These are phyloP conservation scores for Drosophila anomalata DNA, from an alignment of 2,888 invertebrate species.

Conservation along the genomic window DNA sequence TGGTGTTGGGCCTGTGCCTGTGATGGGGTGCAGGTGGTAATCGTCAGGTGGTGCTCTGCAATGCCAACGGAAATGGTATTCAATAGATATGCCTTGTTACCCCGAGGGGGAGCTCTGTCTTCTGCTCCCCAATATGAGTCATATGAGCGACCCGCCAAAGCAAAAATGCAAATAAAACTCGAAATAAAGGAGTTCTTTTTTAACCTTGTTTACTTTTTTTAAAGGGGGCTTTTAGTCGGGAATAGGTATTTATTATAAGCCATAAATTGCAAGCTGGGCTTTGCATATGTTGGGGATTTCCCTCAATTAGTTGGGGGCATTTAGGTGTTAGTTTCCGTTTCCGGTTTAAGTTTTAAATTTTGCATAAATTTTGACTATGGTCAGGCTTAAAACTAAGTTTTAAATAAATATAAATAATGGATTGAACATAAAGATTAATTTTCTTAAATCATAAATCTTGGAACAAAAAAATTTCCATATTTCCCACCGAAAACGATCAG, in stretches of 20 bases:
- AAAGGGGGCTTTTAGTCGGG: neutral
- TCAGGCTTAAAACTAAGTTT: too few relatives aligned
- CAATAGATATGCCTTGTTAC: slow-evolving; percentile 71
- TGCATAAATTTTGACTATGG: too few relatives aligned
- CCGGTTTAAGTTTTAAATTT: neutral
- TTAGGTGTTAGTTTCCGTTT: neutral
- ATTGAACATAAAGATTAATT: neutral
- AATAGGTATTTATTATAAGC: neutral
- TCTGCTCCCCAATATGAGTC: slow-evolving; percentile 29
- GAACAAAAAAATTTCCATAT: too few relatives aligned
- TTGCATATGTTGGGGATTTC: neutral
- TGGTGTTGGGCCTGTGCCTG: slow-evolving; percentile 7
- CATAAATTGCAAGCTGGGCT: neutral
- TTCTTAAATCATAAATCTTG: neutral
- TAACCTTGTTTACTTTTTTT: neutral
- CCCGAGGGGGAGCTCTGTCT: slow-evolving; percentile 11
- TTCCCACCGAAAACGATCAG: too few relatives aligned
- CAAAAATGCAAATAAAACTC: neutral
- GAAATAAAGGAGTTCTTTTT: slow-evolving; percentile 15
- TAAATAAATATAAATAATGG: neutral
- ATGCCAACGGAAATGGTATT: slow-evolving; percentile 66
- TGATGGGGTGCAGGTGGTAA: slow-evolving; percentile 17
- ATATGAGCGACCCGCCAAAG: slow-evolving; percentile 12
- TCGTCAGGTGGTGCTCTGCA: slow-evolving; percentile 60
- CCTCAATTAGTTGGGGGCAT: neutral